These are phyloP conservation scores for Dicyrtomina minuta DNA, from an alignment of 2,888 invertebrate species.

Conservation along the genomic window DNA sequence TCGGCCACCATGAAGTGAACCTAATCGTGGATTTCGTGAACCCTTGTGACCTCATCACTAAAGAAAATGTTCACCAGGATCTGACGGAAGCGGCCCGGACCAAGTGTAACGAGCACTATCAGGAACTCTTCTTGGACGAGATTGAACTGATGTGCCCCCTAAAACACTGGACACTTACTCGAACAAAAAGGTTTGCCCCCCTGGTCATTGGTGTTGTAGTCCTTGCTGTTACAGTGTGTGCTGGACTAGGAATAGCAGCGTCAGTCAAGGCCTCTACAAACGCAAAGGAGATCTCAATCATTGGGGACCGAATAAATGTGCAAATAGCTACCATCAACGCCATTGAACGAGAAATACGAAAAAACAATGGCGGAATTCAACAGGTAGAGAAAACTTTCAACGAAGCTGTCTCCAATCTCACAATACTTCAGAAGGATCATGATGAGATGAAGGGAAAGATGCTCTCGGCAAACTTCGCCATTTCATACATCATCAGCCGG, in stretches of 20 bases:
- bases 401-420: too few species aligned
- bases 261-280: neutral
- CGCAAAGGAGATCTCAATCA: too few species aligned
- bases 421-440: constrained; percentile 27
- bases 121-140: constrained; percentile 6
- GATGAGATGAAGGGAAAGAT: constrained; percentile 29
- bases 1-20: neutral
- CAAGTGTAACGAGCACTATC: constrained; percentile 14
- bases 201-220: neutral
- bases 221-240: neutral
- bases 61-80: too few species aligned
- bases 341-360: too few species aligned
- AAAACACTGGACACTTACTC: neutral
- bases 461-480: constrained; percentile 11
- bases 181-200: neutral
- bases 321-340: neutral
- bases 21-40: neutral
- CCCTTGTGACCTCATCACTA: constrained; percentile 20
- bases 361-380: neutral
- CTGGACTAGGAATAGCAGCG: constrained; percentile 1
- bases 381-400: neutral
- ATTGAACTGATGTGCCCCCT: constrained; percentile 7
- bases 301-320: too few species aligned
- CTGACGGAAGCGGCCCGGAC: neutral
- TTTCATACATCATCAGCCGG: constrained; percentile 27